Conservation (phyloP, 2,113 vertebrate species). For the Anthoscopus minutus region DNA sequence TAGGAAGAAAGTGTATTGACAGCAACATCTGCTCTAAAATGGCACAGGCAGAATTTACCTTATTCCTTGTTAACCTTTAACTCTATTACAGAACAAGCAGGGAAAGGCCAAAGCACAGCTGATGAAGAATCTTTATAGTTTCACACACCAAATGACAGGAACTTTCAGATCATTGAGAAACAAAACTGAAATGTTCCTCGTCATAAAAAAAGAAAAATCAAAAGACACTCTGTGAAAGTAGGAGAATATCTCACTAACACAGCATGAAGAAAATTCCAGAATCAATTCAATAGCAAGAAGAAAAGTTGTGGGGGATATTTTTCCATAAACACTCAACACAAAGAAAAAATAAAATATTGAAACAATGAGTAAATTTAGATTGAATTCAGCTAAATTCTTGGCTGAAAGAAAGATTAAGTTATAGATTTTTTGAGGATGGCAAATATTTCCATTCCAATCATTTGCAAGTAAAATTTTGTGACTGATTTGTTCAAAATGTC, state of each 20-base stretch:
- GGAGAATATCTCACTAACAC: neutral
- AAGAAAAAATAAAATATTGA: neutral
- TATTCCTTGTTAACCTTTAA: rapidly evolving
- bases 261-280: neutral
- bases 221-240: neutral
- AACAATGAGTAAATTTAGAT: neutral
- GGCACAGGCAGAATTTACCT: neutral
- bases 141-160: neutral
- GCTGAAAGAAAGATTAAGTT: neutral
- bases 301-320: neutral
- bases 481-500: neutral
- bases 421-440: neutral
- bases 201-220: neutral
- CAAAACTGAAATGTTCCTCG: neutral
- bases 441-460: neutral
- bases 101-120: neutral
- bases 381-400: neutral
- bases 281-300: neutral
- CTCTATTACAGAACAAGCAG: neutral
- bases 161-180: neutral
- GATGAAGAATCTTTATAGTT: neutral
- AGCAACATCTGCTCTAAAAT: neutral
- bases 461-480: neutral
- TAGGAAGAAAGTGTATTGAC: neutral
- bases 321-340: neutral